A percentile compares a stretch with the other conserved stretches of the same genome.
phyloP scores from a whole-genome alignment of 2,797 vertebrate species.

The Myotis vivesi region DNA sequence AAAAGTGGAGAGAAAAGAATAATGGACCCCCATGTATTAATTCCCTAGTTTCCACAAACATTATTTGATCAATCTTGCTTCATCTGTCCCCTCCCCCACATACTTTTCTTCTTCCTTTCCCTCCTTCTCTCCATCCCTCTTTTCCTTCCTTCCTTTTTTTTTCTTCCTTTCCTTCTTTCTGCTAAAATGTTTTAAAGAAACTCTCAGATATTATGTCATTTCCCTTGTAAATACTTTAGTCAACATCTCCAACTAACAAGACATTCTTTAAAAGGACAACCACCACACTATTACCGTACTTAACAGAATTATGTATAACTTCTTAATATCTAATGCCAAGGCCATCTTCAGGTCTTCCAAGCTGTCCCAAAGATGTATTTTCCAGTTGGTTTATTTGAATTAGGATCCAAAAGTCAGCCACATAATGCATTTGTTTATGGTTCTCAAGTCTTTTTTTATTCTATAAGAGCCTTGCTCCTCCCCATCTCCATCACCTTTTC shows the following conservation, averaged over 20 bases:
- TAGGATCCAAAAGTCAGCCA: not conserved
- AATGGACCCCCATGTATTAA: not conserved
- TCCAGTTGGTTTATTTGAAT: not conserved
- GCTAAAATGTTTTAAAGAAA: not conserved
- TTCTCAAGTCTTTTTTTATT: not conserved
- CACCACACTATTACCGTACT: not conserved
- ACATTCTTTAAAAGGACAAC: not conserved
- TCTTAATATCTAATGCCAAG: not conserved
- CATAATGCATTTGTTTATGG: not conserved
- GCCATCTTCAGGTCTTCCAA: not conserved
- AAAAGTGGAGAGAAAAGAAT: not conserved
- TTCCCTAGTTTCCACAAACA: not conserved
- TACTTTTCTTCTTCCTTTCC: not conserved
- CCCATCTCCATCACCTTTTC: not conserved
- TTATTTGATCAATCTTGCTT: not conserved
- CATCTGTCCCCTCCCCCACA: not conserved
- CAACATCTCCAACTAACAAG: not conserved
- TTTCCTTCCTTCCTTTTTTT: not conserved
- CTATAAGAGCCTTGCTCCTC: not conserved
- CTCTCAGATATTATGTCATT: not conserved
- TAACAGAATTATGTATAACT: not conserved
- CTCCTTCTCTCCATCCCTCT: not conserved
- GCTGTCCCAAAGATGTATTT: not conserved
- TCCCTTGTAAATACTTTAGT: not conserved
- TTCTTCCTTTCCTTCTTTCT: not conserved